Evolutionary conservation across 2,888 invertebrate species (phyloP), one percentile per base, ranked within the genome.

Genomic region (Drosophila robusta): DNA sequence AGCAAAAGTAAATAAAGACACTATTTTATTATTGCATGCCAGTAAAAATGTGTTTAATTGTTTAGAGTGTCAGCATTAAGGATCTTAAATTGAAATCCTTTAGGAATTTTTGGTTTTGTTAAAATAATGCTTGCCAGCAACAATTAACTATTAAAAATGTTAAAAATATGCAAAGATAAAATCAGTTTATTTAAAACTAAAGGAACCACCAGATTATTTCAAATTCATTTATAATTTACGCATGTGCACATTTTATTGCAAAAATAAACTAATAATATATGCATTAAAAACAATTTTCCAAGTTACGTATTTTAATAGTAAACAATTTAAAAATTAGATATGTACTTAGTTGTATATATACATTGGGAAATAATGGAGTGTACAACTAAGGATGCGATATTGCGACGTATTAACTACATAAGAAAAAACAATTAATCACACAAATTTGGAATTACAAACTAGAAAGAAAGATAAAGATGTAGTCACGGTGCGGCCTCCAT

Each of bases 401-500:
- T 47, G 51, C 44, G 47, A 45, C 18, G 16, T 47, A 56, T 58
- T 24, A 52, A 47, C 72, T 52, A 54, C 46, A 51, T 58, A 66
- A 44, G 44, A 54, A 41, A 11, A 16, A 56, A 50, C 42, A 56
- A 56, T 32, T 16, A 78, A 85, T 87, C 88, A 88, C 82, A 85
- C 67, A 55, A 54, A 66, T 65, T 50, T 78, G 69, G 81, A 83
- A 89, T 88, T 86, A 77, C 60, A 58, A 85, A 71, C 70, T 84
- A 78, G 24, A 75, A 78, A 73, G 54, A n/a, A 16, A 22, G 14
- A 45, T 45, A 46, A 39, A n/a, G n/a, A 22, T 55, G 32, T 54
- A 50, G 57, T 62, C 69, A 75, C 70, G 64, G 56, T 78, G 47
- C 38, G 74, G 57, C 50, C 57, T 32, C 51, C 22, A 29, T 16